Evolutionary conservation across 2,113 vertebrate genomes (phyloP), one percentile per base, ranked within the genome.

Genomic region (Micromys minutus): DNA sequence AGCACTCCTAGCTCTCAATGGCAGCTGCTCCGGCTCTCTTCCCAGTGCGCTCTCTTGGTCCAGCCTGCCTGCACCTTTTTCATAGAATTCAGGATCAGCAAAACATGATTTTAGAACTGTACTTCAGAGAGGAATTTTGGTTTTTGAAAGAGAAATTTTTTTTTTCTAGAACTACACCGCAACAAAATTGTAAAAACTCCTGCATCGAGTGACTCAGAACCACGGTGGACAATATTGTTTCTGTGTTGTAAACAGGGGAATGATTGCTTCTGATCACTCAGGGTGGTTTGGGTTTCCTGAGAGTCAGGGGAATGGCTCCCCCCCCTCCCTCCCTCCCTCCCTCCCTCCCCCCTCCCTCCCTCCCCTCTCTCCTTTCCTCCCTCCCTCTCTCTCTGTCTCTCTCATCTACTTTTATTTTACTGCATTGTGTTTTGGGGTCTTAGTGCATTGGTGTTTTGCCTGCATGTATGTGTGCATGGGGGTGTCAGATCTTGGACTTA

Each of bases 191-290:
- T 87, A 74, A 91, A 93, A 89, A 84, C 22, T n/a, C 71, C 94
- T 92, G 31, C 81, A 94, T 88, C 29, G 26, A 89, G 75, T 67
- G 65, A 84, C n/a, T 79, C 16, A 94, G 93, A 96, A 87, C 63
- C 94, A 90, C 92, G 74, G 45, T 94, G 83, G 91, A 87, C 89
- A 87, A 87, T 72, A 87, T 74, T 75, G 57, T 83, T 36, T 55
- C 12, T 57, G 50, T 89, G 15, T 65, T 89, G 9, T 85, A 65
- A 89, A 92, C 94, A 95, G 36, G 47, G 74, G 86, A 86, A 86
- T 39, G 34, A 74, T 36, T 95, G 83, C 94, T 94, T 90, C 71
- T 80, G 88, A 85, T 89, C 92, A 81, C 42, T 96, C 16, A 85
- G 39, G 7, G 42, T 63, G 80, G 3, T 61, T 61, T 8, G 9